Evolutionary conservation across 1,140 invertebrate species (phyloP).

Genomic region (Microplitis demolitor): DNA sequence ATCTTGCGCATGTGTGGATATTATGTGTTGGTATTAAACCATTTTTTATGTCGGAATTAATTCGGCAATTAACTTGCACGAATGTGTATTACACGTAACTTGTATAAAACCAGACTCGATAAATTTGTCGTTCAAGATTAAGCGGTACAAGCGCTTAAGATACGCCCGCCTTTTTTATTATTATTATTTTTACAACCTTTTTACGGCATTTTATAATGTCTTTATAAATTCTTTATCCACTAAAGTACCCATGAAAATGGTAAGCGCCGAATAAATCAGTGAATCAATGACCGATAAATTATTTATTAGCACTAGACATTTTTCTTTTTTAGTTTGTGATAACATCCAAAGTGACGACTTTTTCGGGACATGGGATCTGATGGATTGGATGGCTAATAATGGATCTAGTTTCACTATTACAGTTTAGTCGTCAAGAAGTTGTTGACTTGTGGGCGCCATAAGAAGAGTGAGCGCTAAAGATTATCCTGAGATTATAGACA

Average conservation of each 20-base stretch:
- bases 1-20: neutral
- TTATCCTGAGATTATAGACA: conserved; percentile 50
- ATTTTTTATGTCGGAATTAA: conserved; percentile 24
- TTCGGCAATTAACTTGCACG: conserved; percentile 26
- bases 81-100: conserved; percentile 12
- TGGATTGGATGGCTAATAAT: too few species aligned
- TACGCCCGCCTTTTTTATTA: neutral
- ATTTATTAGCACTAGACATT: too few species aligned
- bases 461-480: conserved; percentile 27
- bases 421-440: neutral
- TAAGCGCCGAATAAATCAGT: too few species aligned
- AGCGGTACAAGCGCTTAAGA: conserved; percentile 9
- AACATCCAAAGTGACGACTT: too few species aligned
- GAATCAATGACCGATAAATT: too few species aligned
- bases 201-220: neutral
- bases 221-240: neutral
- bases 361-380: too few species aligned
- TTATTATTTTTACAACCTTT: conserved; percentile 5
- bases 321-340: too few species aligned
- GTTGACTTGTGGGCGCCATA: neutral
- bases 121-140: conserved; percentile 22
- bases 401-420: too few species aligned
- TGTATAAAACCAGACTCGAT: conserved; percentile 23
- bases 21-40: neutral
- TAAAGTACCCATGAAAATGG: too few species aligned